Base-by-base conservation (phyloP, 2,797 vertebrate genomes). In the Dendrocincla fuliginosa region DNA sequence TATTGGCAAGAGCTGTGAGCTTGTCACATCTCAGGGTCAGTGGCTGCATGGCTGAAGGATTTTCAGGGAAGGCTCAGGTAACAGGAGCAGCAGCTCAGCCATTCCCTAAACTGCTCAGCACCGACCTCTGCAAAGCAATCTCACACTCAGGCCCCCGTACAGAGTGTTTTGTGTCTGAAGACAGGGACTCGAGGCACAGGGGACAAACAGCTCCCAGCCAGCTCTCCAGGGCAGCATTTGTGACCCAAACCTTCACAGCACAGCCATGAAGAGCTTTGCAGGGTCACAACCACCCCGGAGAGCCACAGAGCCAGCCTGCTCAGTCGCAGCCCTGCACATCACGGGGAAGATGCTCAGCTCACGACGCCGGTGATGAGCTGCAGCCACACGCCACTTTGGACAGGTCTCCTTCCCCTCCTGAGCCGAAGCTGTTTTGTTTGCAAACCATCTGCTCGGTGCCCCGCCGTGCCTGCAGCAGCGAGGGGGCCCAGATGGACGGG, bases 401-500 rank as follows among this genome's bases (percentile, higher is more conserved):
- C 55, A 42, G 85, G 60, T 77, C 94, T 90, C 81, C 68, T 79
- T 85, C 60, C 94, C 95, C 88, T 64, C 30, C 52, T 44, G 64
- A 70, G 90, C 79, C 4, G 9, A 91, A 91, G 84, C 68, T 84
- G 84, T 77, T 90, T 89, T 74, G 92, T 95, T 92, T 84, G 67
- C 82, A 70, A 94, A 94, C 97, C 98, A 97, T 98, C 97, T 98
- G 97, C 96, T 96, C 87, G 25, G 92, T 24, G 9, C 78, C 22
- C 90, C 18, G 19, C 32, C 52, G 68, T 5, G 35, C 47, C 32
- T 37, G 89, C 76, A 80, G 91, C 9, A 4, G 73, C 13, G 8
- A 67, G 44, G 89, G 84, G 85, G 90, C 84, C 96, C 97, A 97
- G 97, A 97, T 96, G 96, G 97, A 97, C 44, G 27, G 84, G 35